Evolutionary conservation across 2,797 vertebrate species (phyloP).

Genomic region (Syngnathus rostellatus): DNA sequence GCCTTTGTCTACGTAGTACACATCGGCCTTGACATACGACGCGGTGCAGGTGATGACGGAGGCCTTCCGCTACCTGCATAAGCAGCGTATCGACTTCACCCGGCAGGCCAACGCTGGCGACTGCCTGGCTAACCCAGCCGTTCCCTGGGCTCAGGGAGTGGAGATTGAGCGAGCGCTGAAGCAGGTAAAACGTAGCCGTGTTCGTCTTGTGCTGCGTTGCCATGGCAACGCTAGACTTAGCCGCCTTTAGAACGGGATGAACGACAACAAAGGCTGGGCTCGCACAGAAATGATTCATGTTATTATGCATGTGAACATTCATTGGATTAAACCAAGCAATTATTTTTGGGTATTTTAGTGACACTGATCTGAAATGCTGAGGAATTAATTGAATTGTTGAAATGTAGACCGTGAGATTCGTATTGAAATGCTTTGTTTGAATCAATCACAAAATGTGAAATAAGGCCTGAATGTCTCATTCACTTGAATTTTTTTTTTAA

Average conservation of each 20-base stretch:
- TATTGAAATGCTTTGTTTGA: too few species aligned
- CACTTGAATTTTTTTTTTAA: too few species aligned
- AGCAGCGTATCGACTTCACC: conserved; percentile 92
- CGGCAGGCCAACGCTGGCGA: conserved; percentile 91
- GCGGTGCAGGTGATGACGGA: conserved; percentile 98
- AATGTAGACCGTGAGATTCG: too few species aligned
- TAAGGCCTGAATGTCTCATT: too few species aligned
- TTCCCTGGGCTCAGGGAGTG: conserved; percentile 95
- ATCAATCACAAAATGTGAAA: too few species aligned
- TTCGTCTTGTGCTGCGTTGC: conserved; percentile 22
- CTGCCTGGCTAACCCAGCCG: conserved; percentile 94
- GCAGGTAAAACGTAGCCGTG: conserved; percentile 70
- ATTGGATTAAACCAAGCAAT: background rate
- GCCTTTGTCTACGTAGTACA: conserved; percentile 71
- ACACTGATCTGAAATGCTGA: too few species aligned
- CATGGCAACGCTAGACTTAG: conserved; percentile 30
- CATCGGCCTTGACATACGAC: conserved; percentile 94
- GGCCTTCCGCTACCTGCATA: conserved; percentile 92
- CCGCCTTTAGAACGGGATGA: conserved; percentile 9
- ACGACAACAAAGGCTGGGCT: conserved; percentile 17
- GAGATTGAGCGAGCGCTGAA: conserved; percentile 97
- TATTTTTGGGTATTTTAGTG: too few species aligned
- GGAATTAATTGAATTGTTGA: too few species aligned
- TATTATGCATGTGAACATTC: background rate
- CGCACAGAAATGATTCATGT: conserved; percentile 17